Evolutionary conservation across 2,113 vertebrate genomes (phyloP).

Genomic region (Bombycilla garrulus): DNA sequence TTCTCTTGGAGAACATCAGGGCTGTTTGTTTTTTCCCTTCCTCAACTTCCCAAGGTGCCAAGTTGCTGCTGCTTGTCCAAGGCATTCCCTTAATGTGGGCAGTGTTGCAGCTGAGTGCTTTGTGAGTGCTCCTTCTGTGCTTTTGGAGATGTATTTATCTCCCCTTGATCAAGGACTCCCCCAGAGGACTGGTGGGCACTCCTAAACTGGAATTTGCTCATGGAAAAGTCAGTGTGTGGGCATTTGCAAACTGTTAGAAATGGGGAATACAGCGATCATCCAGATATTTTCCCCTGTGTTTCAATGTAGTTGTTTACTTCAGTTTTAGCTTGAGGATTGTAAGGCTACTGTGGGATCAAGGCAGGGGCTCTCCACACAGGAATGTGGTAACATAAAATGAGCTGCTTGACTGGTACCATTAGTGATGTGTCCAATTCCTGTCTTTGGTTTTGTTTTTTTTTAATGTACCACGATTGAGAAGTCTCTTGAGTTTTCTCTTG

Average conservation of each 20-base stretch:
- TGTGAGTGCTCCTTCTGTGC: background rate
- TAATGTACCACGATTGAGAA: background rate
- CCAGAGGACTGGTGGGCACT: background rate
- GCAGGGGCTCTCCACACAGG: background rate
- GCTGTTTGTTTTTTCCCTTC: background rate
- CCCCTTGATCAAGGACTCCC: background rate
- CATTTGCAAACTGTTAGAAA: background rate
- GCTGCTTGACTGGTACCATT: background rate
- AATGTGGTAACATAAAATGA: background rate
- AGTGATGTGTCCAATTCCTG: background rate
- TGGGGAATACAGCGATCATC: accelerated
- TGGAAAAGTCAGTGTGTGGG: background rate
- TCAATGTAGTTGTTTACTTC: background rate
- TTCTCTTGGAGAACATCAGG: background rate
- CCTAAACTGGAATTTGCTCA: background rate
- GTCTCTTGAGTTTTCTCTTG: background rate
- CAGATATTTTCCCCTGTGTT: background rate
- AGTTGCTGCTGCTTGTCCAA: background rate
- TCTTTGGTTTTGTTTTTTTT: background rate
- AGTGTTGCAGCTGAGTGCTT: background rate
- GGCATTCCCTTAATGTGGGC: background rate
- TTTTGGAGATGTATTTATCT: background rate
- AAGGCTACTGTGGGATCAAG: background rate
- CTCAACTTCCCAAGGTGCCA: background rate
- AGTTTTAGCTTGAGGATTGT: background rate